Conservation (phyloP, 2,113 vertebrate genomes). For the Pachypanchax playfairii region DNA sequence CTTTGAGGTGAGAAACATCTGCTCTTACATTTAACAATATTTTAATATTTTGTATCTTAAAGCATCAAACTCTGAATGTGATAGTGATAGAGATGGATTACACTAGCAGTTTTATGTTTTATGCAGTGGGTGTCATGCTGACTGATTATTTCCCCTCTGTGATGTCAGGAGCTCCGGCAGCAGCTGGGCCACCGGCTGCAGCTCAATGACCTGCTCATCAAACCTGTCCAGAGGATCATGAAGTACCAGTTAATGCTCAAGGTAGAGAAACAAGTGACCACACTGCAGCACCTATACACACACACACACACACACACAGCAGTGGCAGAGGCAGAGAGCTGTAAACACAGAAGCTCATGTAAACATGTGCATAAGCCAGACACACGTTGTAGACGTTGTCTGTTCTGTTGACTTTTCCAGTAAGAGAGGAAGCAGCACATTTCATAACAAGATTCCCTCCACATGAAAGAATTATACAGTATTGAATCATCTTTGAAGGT, state of each 20-base stretch:
- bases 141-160: constrained; percentile 29
- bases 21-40: not conserved
- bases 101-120: constrained; percentile 6
- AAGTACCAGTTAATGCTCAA: constrained; percentile 94
- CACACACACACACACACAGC: constrained; percentile 35
- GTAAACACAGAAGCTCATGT: constrained; percentile 13
- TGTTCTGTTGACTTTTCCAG: not conserved
- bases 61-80: too few relatives aligned
- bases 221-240: constrained; percentile 94
- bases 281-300: constrained; percentile 15
- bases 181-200: constrained; percentile 91
- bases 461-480: not conserved
- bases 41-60: too few relatives aligned
- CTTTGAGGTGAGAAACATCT: constrained; percentile 85
- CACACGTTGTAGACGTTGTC: not conserved
- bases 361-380: constrained; percentile 18
- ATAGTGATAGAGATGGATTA: too few relatives aligned
- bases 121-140: constrained; percentile 18
- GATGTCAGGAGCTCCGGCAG: constrained; percentile 85
- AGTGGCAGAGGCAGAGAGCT: constrained; percentile 10
- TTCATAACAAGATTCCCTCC: constrained; percentile 20
- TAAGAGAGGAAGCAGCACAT: constrained; percentile 25
- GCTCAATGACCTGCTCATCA: constrained; percentile 92
- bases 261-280: constrained; percentile 73
- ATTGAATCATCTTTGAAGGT: constrained; percentile 42